Base-by-base conservation (phyloP, 2,113 vertebrate species). In the Scophthalmus maximus region DNA sequence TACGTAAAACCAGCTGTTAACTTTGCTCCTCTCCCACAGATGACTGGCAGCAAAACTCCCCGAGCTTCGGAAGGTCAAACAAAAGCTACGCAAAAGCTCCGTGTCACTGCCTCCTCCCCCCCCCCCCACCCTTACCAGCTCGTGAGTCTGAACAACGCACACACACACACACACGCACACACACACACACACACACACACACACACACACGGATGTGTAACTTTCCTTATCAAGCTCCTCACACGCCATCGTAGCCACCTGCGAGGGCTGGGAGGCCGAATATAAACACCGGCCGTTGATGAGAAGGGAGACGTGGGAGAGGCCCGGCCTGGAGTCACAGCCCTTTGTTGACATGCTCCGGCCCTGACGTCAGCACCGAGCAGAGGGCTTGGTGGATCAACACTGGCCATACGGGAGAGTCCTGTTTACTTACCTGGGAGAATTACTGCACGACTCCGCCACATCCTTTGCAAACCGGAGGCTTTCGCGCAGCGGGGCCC, bases 301-400 rank as follows among this genome's bases (percentile, higher is more conserved):
- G 73, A 66, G 57, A 79, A 70, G n/a, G 73, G 60, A 70, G n/a
- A 87, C 34, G 79, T 83, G 81, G 88, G 81, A 88, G 84, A 74
- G 82, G 78, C 78, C 3, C 47, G 20, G 80, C 62, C 85, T 75
- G 77, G 84, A 83, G 86, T 81, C 86, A 88, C 65, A 68, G 76
- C 85, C n/a, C 86, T 85, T 44, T 93, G 88, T 93, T 93, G 83
- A 92, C 91, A 91, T 88, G 91, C 87, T 78, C 52, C n/a, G 7
- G 50, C 4, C 77, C 82, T 91, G 90, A 94, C 91, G 92, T 93
- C 91, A 93, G 79, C 3, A 23, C 23, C 3, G 60, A 72, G 68
- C 44, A 2, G 18, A 76, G 80, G 58, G 70, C 74, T 55, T 27
- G 66, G 50, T 59, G 71, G 78, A 82, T 86, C 81, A 86, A 81